Base-by-base conservation (phyloP, 2,888 invertebrate genomes). In the Helobdella robusta region DNA sequence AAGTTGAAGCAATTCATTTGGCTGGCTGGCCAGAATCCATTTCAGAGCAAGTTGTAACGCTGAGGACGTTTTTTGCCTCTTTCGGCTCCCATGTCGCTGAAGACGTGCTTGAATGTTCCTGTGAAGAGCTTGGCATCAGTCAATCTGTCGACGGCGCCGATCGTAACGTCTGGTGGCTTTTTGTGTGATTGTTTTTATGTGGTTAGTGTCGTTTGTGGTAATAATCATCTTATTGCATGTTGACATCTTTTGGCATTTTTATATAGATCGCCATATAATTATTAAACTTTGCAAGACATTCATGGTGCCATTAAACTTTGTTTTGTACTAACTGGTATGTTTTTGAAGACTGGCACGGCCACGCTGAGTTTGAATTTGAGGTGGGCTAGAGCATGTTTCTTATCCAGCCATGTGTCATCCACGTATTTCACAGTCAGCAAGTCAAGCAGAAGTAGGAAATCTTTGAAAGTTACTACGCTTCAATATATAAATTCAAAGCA, bases 81-180 rank as follows among this genome's bases (percentile, higher is more conserved):
- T n/a, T n/a, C n/a, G n/a, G n/a, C n/a, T n/a, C n/a, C n/a, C 44
- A 60, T 40, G 8, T 60, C 34, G 18, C 28, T 36, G 44, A 60
- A 60, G 44, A 23, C n/a, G 4, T 23, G n/a, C 30, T 60, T 60
- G 35, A 35, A 36, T 2, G 20, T 44, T n/a, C 60, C 60, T 3
- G 60, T 60, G 44, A 23, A 60, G 20, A 11, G 23, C 28, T 40
- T 60, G 2, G 34, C 1, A 20, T 60, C 44, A 3, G 60, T 40
- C 30, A 60, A 20, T 15, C 60, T 20, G 44, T 60, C 60, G 11
- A 60, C 60, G 11, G 60, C 60, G 20, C 60, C 60, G 28, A 54
- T 54, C 5, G 25, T 54, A 28, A 54, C 54, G 54, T 54, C 54
- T 11, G 54, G 54, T 54, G 23, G 25, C 6, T 6, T 6, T n/a